Evolutionary conservation across 2,888 invertebrate genomes (phyloP), one percentile per base, ranked within the genome.

Genomic region (Tupiocoris notatus): DNA sequence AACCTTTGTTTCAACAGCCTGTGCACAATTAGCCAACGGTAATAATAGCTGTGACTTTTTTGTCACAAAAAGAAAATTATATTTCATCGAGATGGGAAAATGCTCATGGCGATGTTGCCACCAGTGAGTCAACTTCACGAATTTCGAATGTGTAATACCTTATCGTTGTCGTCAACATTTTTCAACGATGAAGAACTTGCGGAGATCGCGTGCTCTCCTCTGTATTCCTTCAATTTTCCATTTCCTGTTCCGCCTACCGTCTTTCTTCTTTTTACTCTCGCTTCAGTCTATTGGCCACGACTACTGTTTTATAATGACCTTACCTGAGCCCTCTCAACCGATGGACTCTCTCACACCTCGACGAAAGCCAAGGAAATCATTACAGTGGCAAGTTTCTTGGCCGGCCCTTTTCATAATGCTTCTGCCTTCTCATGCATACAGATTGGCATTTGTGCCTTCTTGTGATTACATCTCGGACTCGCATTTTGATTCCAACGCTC

Each of bases 151-250:
- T n/a, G n/a, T n/a, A n/a, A n/a, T n/a, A n/a, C n/a, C n/a, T n/a
- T n/a, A n/a, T n/a, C n/a, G n/a, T n/a, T n/a, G n/a, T n/a, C n/a
- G n/a, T n/a, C n/a, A n/a, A n/a, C n/a, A n/a, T n/a, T n/a, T n/a
- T n/a, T n/a, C n/a, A n/a, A n/a, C n/a, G n/a, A n/a, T n/a, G n/a
- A n/a, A n/a, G n/a, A n/a, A n/a, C n/a, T n/a, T n/a, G n/a, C n/a
- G n/a, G n/a, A n/a, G n/a, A 70, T 70, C 70, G 70, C 70, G 70
- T 70, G 70, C 70, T 70, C 59, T 57, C 57, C 59, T 67, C 57
- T 23, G 25, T 70, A 70, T 70, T 70, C 70, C 70, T 70, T 70
- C 70, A 70, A 70, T 70, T 70, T 70, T 59, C 70, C 70, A 70
- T 70, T 70, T 70, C 70, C 70, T 59, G 23, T 58, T 59, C 67